A percentile compares a stretch with the other conserved stretches of the same genome.
These are phyloP conservation scores for Uropetala carovei DNA, from an alignment of 2,888 invertebrate genomes.

Conservation along the genomic window DNA sequence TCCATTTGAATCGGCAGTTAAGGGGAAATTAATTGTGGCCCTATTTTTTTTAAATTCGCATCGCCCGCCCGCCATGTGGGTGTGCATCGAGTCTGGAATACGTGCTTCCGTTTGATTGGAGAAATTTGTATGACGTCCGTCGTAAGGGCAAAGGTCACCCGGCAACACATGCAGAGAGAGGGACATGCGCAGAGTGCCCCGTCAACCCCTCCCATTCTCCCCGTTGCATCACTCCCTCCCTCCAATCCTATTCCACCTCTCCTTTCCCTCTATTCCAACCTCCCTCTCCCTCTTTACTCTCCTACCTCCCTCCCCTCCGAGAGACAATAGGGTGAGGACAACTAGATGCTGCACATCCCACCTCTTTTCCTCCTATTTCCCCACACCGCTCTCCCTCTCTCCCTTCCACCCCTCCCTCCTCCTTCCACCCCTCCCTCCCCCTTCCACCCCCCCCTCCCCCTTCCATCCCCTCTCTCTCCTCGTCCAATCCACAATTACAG, in stretches of 20 bases:
- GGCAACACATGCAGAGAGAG: not conserved
- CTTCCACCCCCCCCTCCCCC: not conserved
- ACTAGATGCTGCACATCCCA: conserved; percentile 6
- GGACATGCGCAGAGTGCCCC: not conserved
- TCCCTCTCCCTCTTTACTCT: no score
- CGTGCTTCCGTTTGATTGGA: conserved; percentile 57
- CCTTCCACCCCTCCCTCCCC: not conserved
- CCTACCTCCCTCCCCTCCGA: not conserved
- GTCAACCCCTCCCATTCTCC: not conserved
- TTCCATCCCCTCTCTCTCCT: not conserved
- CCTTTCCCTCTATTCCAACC: no score
- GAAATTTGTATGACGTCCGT: conserved; percentile 47
- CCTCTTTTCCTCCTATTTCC: not conserved
- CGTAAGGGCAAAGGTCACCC: conserved; percentile 26
- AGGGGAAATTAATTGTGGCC: not conserved
- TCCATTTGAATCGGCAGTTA: no score
- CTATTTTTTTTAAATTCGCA: not conserved
- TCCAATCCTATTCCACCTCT: no score
- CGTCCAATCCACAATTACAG: conserved; percentile 21
- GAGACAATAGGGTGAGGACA: conserved; percentile 8
- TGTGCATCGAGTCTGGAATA: not conserved
- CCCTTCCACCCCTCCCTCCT: no score
- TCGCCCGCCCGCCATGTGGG: not conserved
- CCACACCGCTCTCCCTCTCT: not conserved
- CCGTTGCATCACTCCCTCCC: not conserved